Evolutionary conservation across 1,140 invertebrate genomes (phyloP).

Genomic region (Nasonia vitripennis): DNA sequence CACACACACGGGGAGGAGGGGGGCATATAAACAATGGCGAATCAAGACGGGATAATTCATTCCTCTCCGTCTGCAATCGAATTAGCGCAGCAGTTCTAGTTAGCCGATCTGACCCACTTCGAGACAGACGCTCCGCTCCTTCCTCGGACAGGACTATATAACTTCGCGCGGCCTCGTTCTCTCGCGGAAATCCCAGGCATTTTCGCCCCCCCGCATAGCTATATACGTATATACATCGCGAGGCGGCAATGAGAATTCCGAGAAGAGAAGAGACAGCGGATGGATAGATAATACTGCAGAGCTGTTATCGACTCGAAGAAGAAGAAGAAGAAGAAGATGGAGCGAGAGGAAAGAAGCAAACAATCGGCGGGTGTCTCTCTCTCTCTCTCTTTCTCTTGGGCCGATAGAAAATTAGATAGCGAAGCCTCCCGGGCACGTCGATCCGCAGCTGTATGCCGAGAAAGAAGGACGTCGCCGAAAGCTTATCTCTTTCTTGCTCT

Average conservation of each 20-base stretch:
- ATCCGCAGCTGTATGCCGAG: background rate
- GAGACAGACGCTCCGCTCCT: background rate
- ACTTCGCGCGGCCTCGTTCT: background rate
- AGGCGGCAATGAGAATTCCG: conserved; percentile 13
- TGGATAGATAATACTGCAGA: conserved; percentile 15
- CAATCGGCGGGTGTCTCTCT: conserved; percentile 26
- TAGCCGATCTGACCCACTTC: background rate
- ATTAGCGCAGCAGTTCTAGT: background rate
- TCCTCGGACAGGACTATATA: background rate
- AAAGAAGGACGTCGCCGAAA: background rate
- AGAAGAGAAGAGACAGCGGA: background rate
- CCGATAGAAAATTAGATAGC: conserved; percentile 48
- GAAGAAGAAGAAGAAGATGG: background rate
- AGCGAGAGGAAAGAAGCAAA: conserved; percentile 20
- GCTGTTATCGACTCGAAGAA: conserved; percentile 9
- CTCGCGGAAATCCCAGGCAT: background rate
- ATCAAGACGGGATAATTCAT: conserved; percentile 1
- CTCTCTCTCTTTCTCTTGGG: background rate
- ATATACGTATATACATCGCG: background rate
- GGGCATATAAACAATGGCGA: background rate
- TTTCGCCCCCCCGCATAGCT: background rate
- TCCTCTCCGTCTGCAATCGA: background rate
- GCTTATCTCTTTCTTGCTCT: conserved; percentile 15
- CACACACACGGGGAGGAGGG: background rate
- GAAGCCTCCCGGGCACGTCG: conserved; percentile 37